Conservation (phyloP, 1,140 invertebrate species). For the Glomeris maerens region DNA sequence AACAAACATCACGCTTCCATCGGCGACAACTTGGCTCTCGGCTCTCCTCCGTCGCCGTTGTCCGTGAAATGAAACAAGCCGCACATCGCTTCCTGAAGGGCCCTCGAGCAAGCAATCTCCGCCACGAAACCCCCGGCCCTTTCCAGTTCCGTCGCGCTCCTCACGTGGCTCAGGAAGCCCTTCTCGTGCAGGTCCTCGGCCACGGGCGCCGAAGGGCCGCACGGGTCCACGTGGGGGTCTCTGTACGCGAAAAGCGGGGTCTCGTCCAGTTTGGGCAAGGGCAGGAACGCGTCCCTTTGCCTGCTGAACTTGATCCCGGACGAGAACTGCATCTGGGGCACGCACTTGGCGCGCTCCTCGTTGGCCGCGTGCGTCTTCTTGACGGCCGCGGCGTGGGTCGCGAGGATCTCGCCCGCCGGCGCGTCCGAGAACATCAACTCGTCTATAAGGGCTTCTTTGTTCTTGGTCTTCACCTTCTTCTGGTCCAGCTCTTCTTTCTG, state of each 20-base stretch:
- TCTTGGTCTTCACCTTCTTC: constrained; percentile 64
- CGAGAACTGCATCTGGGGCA: constrained; percentile 50
- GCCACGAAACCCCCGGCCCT: constrained; percentile 75
- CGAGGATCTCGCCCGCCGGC: constrained; percentile 73
- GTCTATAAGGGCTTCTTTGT: constrained; percentile 82
- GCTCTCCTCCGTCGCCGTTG: too few relatives aligned
- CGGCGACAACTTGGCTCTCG: too few relatives aligned
- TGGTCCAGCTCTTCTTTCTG: constrained; percentile 52
- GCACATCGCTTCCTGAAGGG: constrained; percentile 75
- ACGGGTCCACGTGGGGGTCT: constrained; percentile 37
- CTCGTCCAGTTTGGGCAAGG: constrained; percentile 56
- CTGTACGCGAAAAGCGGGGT: constrained; percentile 56
- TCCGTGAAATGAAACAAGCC: constrained; percentile 50
- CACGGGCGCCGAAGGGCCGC: constrained; percentile 57
- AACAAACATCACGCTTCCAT: too few relatives aligned
- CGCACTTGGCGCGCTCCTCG: constrained; percentile 23
- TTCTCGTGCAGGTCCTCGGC: constrained; percentile 44
- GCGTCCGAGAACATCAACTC: constrained; percentile 84
- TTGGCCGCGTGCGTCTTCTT: constrained; percentile 39
- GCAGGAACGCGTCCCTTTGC: constrained; percentile 37
- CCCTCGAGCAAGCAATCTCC: constrained; percentile 66
- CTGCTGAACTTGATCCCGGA: constrained; percentile 65
- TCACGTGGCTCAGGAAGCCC: constrained; percentile 64
- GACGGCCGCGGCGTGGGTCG: constrained; percentile 54
- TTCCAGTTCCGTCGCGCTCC: constrained; percentile 52